Percentiles rank a stretch among this genome's conserved stretches.
Evolutionary conservation across 2,888 invertebrate genomes (phyloP).

Genomic region (Drosophila pseudotalamancana): DNA sequence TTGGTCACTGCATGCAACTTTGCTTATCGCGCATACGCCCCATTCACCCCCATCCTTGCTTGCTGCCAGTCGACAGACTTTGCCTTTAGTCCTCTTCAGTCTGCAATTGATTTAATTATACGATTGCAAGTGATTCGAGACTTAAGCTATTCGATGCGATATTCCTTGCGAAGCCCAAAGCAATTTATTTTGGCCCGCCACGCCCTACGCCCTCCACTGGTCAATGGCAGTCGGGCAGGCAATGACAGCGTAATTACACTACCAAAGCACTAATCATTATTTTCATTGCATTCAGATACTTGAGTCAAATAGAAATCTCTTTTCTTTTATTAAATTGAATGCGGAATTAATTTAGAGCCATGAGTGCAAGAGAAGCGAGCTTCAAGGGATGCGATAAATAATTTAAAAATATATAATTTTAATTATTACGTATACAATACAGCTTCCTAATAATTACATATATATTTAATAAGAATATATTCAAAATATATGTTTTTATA

Average conservation of each 20-base stretch:
- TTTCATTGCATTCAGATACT: slow-evolving; percentile 26
- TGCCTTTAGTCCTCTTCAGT: slow-evolving; percentile 22
- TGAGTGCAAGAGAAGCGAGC: background rate
- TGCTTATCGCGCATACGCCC: slow-evolving; percentile 20
- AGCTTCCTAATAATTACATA: too few species aligned
- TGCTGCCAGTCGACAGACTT: background rate
- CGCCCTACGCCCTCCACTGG: background rate
- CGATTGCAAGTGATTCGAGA: slow-evolving; percentile 50
- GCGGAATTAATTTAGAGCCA: background rate
- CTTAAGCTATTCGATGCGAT: slow-evolving; percentile 25
- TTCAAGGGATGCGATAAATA: background rate
- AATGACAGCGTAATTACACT: slow-evolving; percentile 41
- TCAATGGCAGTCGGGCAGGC: background rate
- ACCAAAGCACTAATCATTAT: slow-evolving; percentile 25
- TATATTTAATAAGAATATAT: too few species aligned
- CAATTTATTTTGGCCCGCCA: slow-evolving; percentile 5
- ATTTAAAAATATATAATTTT: too few species aligned
- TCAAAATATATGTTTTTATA: too few species aligned
- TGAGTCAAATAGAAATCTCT: background rate
- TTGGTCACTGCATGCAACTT: slow-evolving; percentile 30
- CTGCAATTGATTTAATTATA: slow-evolving; percentile 65
- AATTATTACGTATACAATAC: too few species aligned
- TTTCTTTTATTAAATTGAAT: background rate
- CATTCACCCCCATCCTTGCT: background rate
- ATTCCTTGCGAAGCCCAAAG: slow-evolving; percentile 11